Conservation (phyloP, 2,797 vertebrate species). For the Chrysocyon brachyurus region DNA sequence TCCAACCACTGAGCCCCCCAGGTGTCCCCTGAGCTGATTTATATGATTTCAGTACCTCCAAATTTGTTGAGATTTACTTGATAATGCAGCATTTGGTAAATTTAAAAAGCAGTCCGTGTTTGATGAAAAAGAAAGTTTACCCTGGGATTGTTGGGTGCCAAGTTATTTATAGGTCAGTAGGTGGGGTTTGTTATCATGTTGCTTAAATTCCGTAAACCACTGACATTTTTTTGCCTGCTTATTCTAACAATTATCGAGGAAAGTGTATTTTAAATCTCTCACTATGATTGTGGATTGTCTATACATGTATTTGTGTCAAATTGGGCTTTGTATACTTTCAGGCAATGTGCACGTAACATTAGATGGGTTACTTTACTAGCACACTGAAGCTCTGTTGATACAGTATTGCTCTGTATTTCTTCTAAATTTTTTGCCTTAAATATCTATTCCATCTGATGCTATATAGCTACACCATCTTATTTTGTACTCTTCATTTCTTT, state of each 20-base stretch:
- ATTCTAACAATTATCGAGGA: not conserved
- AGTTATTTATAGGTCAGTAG: not conserved
- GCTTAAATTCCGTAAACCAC: slow-evolving; percentile 2
- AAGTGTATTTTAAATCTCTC: not conserved
- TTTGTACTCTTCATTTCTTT: not conserved
- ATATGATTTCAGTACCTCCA: not conserved
- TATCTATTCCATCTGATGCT: not conserved
- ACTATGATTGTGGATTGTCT: not conserved
- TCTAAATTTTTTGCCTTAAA: not conserved
- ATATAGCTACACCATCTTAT: not conserved
- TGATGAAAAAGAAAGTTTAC: not conserved
- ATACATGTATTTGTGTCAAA: not conserved
- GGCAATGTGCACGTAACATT: not conserved
- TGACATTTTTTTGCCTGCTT: not conserved
- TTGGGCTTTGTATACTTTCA: slow-evolving; percentile 21
- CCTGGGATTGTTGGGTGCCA: not conserved
- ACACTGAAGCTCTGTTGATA: not conserved
- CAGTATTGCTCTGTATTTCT: not conserved
- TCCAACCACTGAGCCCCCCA: too few species aligned
- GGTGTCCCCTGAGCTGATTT: not conserved
- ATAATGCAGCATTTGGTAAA: not conserved
- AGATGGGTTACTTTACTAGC: too few species aligned
- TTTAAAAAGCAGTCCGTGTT: not conserved
- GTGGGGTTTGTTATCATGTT: not conserved
- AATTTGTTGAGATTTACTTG: not conserved